Percentiles rank a stretch among this genome's conserved stretches.
Evolutionary conservation across 2,113 vertebrate species (phyloP).

Genomic region (Anoura caudifer): DNA sequence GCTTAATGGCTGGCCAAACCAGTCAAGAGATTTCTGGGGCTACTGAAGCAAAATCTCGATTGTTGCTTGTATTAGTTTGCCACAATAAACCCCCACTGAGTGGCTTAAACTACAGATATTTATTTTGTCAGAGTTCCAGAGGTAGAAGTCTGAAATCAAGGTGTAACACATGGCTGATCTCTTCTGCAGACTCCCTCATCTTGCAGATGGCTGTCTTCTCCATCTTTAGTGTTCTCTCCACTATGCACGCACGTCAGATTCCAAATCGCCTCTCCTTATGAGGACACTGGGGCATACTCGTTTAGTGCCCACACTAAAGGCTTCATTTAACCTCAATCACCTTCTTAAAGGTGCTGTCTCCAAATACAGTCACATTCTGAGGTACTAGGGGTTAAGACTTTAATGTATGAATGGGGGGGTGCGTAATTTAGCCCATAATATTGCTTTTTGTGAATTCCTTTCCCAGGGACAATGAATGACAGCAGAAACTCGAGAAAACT

Average conservation of each 20-base stretch:
- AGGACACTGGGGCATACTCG: not conserved
- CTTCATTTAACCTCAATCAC: not conserved
- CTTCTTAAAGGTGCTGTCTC: not conserved
- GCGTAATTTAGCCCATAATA: not conserved
- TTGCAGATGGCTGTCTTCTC: not conserved
- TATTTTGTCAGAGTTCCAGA: not conserved
- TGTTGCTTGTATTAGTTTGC: not conserved
- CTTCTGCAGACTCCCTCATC: not conserved
- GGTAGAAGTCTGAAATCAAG: not conserved
- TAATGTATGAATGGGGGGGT: not conserved
- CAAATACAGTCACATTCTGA: not conserved
- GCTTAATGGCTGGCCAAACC: conserved; percentile 18
- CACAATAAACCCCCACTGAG: not conserved
- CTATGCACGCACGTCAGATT: not conserved
- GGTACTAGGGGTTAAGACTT: not conserved
- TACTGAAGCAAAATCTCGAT: conserved; percentile 18
- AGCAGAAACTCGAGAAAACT: not conserved
- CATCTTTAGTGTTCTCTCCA: not conserved
- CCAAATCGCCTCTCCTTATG: not conserved
- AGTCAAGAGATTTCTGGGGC: not conserved
- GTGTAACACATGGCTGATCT: not conserved
- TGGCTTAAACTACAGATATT: not conserved
- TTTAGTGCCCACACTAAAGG: not conserved
- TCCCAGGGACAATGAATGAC: not conserved
- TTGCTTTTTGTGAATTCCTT: conserved; percentile 22